A percentile compares a stretch with the other conserved stretches of the same genome.
Evolutionary conservation across 64 coral and sea anemone genomes (phyloP).

Genomic region (Acropora yongei): DNA sequence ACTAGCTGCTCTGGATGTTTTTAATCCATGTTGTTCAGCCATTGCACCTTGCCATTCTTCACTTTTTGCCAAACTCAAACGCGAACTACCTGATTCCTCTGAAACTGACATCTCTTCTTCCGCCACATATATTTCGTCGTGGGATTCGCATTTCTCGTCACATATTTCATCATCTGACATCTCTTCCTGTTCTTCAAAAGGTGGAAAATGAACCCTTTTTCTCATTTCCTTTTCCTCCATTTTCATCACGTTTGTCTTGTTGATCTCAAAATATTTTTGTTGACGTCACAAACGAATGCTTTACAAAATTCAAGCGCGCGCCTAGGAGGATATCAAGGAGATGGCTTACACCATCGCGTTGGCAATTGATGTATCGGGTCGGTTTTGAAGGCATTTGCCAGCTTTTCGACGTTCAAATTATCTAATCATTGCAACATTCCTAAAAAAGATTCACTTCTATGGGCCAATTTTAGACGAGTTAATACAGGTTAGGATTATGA

Average conservation of each 20-base stretch:
- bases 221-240: background rate
- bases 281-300: conserved; percentile 25
- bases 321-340: background rate
- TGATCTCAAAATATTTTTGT: background rate
- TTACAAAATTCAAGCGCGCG: background rate
- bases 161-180: background rate
- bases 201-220: background rate
- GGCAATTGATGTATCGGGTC: no score
- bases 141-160: background rate
- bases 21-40: conserved; percentile 3
- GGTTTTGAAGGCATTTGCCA: no score
- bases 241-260: background rate
- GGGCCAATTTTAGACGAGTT: no score
- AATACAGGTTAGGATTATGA: no score
- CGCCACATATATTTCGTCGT: background rate
- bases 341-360: background rate
- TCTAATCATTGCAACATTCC: no score
- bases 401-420: no score
- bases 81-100: background rate
- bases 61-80: background rate
- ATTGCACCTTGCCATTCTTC: background rate
- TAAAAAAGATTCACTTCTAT: no score
- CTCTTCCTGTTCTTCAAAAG: background rate
- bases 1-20: background rate
- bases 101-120: background rate